A percentile compares a stretch with the other conserved stretches of the same genome.
These are phyloP conservation scores for Glyptemys insculpta DNA, from an alignment of 2,797 vertebrate genomes.

Conservation along the genomic window DNA sequence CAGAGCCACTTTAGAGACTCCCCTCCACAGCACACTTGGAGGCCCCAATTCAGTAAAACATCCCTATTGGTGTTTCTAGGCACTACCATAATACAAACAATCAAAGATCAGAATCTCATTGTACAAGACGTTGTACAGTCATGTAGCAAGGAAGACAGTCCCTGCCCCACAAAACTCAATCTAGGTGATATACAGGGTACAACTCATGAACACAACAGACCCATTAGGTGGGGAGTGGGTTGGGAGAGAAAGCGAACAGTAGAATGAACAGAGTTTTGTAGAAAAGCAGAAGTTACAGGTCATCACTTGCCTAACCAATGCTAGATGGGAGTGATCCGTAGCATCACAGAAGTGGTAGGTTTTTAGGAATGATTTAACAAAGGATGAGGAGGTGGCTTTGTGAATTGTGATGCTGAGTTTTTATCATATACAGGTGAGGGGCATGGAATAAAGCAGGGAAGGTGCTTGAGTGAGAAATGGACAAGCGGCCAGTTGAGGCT, in stretches of 20 bases:
- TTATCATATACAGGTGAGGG: neutral
- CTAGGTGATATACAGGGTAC: neutral
- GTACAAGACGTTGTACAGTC: neutral
- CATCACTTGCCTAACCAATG: neutral
- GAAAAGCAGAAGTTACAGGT: neutral
- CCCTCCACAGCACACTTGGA: neutral
- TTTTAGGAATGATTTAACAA: neutral
- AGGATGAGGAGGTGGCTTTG: neutral
- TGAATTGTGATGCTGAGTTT: neutral
- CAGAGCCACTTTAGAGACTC: neutral
- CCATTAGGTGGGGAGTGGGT: neutral
- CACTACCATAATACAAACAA: no score
- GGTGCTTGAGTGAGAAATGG: neutral
- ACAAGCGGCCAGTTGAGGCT: neutral
- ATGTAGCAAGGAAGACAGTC: accelerated
- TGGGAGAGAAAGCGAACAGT: neutral
- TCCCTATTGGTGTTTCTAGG: neutral
- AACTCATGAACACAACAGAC: neutral
- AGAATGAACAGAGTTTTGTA: neutral
- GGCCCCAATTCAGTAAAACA: neutral
- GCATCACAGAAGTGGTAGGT: neutral
- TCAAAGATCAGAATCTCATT: neutral
- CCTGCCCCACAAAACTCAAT: neutral
- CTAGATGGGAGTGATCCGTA: neutral
- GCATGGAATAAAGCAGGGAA: neutral